A percentile compares a stretch with the other conserved stretches of the same genome.
Evolutionary conservation across 2,797 vertebrate genomes (phyloP).

Genomic region (Syngnathus acus): DNA sequence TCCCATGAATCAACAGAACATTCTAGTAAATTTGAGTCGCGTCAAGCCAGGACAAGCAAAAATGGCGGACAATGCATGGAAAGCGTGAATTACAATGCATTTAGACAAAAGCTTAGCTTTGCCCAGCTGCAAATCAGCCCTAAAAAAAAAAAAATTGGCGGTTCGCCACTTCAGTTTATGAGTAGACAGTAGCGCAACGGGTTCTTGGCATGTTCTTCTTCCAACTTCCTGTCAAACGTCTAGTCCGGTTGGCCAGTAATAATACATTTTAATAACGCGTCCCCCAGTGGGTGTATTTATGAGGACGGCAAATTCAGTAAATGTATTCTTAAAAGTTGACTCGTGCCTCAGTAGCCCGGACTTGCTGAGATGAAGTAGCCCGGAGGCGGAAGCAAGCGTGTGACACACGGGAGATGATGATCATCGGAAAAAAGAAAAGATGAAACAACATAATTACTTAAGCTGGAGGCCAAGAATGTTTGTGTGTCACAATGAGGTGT

Average conservation of each 20-base stretch:
- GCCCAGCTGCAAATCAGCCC: background rate
- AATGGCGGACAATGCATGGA: conserved; percentile 27
- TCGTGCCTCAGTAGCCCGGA: background rate
- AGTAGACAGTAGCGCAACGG: background rate
- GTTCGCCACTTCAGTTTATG: background rate
- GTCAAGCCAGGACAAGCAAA: conserved; percentile 5
- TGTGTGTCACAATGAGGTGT: background rate
- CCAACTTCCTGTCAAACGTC: conserved; percentile 1
- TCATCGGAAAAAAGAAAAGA: conserved; percentile 4
- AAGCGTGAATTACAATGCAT: conserved; percentile 16
- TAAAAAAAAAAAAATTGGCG: background rate
- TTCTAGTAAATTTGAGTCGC: conserved; percentile 35
- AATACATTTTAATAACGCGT: background rate
- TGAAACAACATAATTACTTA: background rate
- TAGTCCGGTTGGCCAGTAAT: background rate
- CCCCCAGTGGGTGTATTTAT: background rate
- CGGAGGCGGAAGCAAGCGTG: background rate
- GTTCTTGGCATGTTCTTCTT: background rate
- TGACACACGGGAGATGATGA: background rate
- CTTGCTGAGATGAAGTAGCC: background rate
- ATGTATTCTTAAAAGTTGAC: background rate
- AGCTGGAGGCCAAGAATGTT: background rate
- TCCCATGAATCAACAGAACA: conserved; percentile 57
- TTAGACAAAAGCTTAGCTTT: background rate
- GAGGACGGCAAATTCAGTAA: background rate